Percentiles rank a stretch among this genome's conserved stretches.
phyloP scores from a whole-genome alignment of 2,888 invertebrate genomes.

The Cryptosula pallasiana region DNA sequence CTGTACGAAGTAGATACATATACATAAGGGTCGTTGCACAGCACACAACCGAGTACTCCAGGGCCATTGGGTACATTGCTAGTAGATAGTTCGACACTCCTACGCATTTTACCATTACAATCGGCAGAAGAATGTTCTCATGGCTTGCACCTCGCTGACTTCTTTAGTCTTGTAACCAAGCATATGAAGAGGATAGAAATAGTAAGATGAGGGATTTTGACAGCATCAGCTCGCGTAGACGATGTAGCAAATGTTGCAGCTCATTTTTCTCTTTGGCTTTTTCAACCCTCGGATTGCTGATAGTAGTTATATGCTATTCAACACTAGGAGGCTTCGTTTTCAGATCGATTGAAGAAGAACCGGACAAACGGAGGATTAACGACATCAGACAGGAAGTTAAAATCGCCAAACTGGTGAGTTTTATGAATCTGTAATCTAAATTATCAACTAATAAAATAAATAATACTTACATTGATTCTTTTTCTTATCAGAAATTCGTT shows the following conservation, averaged over 20 bases:
- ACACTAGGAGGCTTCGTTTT: neutral
- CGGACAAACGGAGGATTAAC: neutral
- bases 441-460: neutral
- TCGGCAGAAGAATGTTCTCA: too few relatives aligned
- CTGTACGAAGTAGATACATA: neutral
- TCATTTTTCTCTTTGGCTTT: slow-evolving; percentile 6
- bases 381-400: neutral
- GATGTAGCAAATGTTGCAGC: neutral
- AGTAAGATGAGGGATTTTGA: too few relatives aligned
- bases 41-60: neutral
- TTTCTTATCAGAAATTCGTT: too few relatives aligned
- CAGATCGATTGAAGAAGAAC: neutral
- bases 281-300: neutral
- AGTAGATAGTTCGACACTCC: too few relatives aligned
- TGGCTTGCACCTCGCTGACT: too few relatives aligned
- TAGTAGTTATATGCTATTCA: neutral
- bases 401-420: neutral
- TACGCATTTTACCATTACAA: too few relatives aligned
- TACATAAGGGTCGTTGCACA: neutral
- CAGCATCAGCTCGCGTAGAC: neutral
- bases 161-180: too few relatives aligned
- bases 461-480: neutral
- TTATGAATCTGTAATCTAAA: neutral
- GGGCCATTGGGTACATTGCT: too few relatives aligned
- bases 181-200: too few relatives aligned